These are phyloP conservation scores for Atlantisia rogersi DNA, from an alignment of 2,113 vertebrate species.

Conservation along the genomic window DNA sequence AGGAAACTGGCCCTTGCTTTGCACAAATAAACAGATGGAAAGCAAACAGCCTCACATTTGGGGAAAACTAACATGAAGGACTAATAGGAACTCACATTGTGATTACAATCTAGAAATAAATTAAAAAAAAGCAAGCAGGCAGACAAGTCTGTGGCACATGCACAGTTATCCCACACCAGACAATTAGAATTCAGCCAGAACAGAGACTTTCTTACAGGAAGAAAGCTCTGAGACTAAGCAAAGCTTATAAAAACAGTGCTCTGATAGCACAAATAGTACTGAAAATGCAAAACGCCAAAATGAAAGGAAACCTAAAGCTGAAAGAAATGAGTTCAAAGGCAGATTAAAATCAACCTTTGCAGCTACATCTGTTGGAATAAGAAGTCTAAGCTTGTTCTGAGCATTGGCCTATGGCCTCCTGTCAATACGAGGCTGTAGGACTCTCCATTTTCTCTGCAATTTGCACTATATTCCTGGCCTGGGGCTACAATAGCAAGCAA, in stretches of 20 bases:
- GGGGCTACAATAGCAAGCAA: neutral
- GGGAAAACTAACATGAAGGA: neutral
- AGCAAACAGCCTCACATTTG: neutral
- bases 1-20: neutral
- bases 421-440: neutral
- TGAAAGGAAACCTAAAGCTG: neutral
- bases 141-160: neutral
- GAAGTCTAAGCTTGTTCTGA: neutral
- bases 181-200: neutral
- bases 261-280: neutral
- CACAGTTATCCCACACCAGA: neutral
- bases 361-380: neutral
- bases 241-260: neutral
- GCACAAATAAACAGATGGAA: neutral
- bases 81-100: neutral
- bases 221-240: neutral
- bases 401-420: neutral
- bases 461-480: neutral
- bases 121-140: neutral
- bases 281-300: neutral
- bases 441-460: neutral
- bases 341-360: neutral
- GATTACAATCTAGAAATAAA: neutral
- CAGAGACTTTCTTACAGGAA: neutral
- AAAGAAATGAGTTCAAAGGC: neutral